phyloP scores from a whole-genome alignment of 2,797 vertebrate species.

The Melanotaenia maccullochi region DNA sequence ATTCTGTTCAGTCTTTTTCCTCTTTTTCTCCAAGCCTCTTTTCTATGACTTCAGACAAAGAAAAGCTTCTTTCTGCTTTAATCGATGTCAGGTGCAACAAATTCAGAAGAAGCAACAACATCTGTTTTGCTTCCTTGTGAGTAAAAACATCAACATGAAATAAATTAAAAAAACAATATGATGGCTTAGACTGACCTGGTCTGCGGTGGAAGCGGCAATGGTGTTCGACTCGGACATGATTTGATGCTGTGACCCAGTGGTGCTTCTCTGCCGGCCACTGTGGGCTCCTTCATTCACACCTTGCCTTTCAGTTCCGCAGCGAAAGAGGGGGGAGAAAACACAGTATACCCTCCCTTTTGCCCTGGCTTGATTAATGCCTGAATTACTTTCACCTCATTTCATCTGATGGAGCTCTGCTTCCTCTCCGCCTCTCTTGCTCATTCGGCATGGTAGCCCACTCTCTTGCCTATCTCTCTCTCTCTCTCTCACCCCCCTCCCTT shows the following conservation, averaged over 20 bases:
- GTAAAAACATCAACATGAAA: not conserved
- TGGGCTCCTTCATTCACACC: conserved; percentile 86
- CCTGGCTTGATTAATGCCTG: conserved; percentile 88
- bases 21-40: conserved; percentile 18
- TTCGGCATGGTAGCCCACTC: conserved; percentile 84
- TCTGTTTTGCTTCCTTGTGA: conserved; percentile 2
- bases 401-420: conserved; percentile 88
- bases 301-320: conserved; percentile 83
- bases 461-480: conserved; percentile 63
- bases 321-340: conserved; percentile 66
- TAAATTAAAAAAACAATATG: conserved; percentile 30
- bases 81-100: conserved; percentile 9
- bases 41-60: conserved; percentile 19
- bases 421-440: conserved; percentile 88
- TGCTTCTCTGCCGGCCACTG: conserved; percentile 81
- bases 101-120: conserved; percentile 23
- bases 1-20: conserved; percentile 3
- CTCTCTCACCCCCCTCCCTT: conserved; percentile 34
- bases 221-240: conserved; percentile 85
- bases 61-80: conserved; percentile 26
- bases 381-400: conserved; percentile 92
- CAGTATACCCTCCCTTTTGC: conserved; percentile 84
- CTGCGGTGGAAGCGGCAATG: conserved; percentile 75
- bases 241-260: conserved; percentile 80
- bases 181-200: conserved; percentile 84